Conservation (phyloP, 2,888 invertebrate species). For the Chironomus riparius region DNA sequence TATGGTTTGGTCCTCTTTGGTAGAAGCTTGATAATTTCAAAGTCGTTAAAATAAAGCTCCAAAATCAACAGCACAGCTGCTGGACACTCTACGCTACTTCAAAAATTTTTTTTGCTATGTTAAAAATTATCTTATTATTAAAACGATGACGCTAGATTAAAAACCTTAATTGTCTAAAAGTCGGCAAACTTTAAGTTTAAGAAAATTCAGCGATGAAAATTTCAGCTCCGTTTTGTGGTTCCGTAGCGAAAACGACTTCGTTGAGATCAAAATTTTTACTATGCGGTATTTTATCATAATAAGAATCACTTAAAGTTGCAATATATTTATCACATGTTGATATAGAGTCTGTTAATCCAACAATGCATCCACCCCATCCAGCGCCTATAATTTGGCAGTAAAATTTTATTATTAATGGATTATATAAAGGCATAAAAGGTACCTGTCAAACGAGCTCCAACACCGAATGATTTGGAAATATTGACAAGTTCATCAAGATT, state of each 20-base stretch:
- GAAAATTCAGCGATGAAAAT: conserved; percentile 31
- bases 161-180: neutral
- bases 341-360: conserved; percentile 52
- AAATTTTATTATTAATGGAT: neutral
- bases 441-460: conserved; percentile 85
- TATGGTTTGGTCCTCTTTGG: no score
- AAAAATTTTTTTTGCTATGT: no score
- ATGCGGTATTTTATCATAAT: conserved; percentile 53
- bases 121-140: no score
- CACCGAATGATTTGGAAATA: conserved; percentile 55
- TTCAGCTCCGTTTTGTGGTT: conserved; percentile 40
- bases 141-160: no score
- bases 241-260: conserved; percentile 60
- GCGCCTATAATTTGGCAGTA: conserved; percentile 45
- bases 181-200: neutral
- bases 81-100: no score
- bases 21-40: no score
- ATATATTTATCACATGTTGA: conserved; percentile 60
- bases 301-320: conserved; percentile 55
- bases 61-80: no score
- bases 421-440: conserved; percentile 37
- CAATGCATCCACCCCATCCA: conserved; percentile 96
- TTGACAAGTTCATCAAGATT: conserved; percentile 75
- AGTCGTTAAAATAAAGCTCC: no score
- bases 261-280: conserved; percentile 46